phyloP scores from a whole-genome alignment of 2,888 invertebrate genomes.

The Plagodis pulveraria region DNA sequence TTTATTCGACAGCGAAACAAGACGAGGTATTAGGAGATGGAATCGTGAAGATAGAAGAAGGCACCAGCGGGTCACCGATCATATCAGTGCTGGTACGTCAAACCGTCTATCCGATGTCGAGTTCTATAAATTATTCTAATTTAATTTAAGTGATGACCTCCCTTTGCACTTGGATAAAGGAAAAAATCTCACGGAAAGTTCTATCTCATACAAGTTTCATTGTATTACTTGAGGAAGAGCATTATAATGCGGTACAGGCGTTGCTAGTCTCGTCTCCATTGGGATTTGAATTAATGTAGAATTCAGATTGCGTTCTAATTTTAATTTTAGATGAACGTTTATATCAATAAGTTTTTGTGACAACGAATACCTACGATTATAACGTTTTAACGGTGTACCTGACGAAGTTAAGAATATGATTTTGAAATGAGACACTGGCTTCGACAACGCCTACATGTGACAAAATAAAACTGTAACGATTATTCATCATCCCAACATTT shows the following conservation, averaged over 20 bases:
- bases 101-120: constrained; percentile 78
- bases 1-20: constrained; percentile 80
- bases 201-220: constrained; percentile 70
- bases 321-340: constrained; percentile 36
- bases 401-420: too few relatives aligned
- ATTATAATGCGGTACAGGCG: constrained; percentile 46
- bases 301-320: constrained; percentile 54
- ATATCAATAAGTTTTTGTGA: constrained; percentile 6
- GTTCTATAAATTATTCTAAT: constrained; percentile 81
- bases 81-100: constrained; percentile 76
- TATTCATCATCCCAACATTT: too few relatives aligned
- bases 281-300: constrained; percentile 53
- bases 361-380: too few relatives aligned
- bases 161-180: constrained; percentile 56
- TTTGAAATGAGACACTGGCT: too few relatives aligned
- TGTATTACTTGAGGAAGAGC: constrained; percentile 61
- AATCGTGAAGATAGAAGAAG: constrained; percentile 73
- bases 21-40: constrained; percentile 80
- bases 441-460: too few relatives aligned
- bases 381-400: too few relatives aligned
- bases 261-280: constrained; percentile 20
- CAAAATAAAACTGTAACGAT: too few relatives aligned
- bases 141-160: constrained; percentile 83
- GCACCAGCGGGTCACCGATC: constrained; percentile 80
- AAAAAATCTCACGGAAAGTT: constrained; percentile 57